Percentiles rank a stretch among this genome's conserved stretches.
These are phyloP conservation scores for Chlorops oryzae DNA, from an alignment of 1,140 invertebrate species.

Conservation along the genomic window DNA sequence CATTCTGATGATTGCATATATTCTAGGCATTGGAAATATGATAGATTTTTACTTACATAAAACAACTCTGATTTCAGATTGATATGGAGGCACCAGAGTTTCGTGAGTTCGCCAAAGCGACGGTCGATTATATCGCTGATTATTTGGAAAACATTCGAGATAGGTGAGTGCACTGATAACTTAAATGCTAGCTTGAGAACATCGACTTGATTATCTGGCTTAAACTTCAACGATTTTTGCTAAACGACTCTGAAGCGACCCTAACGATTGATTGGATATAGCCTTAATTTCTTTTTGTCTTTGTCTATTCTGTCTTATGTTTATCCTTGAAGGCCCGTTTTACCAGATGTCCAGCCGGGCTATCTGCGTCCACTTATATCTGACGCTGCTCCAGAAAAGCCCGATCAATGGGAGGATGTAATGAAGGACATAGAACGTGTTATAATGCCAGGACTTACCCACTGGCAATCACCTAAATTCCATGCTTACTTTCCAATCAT, in stretches of 20 bases:
- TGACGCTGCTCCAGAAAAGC: constrained; percentile 63
- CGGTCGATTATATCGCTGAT: constrained; percentile 74
- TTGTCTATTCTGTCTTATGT: too few relatives aligned
- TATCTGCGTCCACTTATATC: constrained; percentile 71
- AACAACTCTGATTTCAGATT: too few relatives aligned
- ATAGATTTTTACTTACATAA: too few relatives aligned
- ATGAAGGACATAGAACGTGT: constrained; percentile 74
- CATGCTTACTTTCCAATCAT: constrained; percentile 88
- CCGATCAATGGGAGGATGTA: constrained; percentile 74
- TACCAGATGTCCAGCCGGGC: constrained; percentile 70
- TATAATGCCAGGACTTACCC: constrained; percentile 87
- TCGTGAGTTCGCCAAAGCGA: constrained; percentile 69
- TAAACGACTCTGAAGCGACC: too few relatives aligned
- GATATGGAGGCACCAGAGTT: constrained; percentile 72
- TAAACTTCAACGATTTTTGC: too few relatives aligned
- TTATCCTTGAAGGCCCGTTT: constrained; percentile 59
- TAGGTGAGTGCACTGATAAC: constrained; percentile 53
- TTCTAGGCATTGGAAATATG: constrained; percentile 57
- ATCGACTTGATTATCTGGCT: neutral
- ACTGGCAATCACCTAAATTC: constrained; percentile 93
- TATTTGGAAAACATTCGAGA: constrained; percentile 81
- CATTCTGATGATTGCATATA: too few relatives aligned
- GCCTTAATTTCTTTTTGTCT: constrained; percentile 54
- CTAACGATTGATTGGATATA: too few relatives aligned
- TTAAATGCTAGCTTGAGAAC: constrained; percentile 2